A percentile compares a stretch with the other conserved stretches of the same genome.
Conservation (phyloP, 2,888 invertebrate species). For the Andrena bicolor region DNA sequence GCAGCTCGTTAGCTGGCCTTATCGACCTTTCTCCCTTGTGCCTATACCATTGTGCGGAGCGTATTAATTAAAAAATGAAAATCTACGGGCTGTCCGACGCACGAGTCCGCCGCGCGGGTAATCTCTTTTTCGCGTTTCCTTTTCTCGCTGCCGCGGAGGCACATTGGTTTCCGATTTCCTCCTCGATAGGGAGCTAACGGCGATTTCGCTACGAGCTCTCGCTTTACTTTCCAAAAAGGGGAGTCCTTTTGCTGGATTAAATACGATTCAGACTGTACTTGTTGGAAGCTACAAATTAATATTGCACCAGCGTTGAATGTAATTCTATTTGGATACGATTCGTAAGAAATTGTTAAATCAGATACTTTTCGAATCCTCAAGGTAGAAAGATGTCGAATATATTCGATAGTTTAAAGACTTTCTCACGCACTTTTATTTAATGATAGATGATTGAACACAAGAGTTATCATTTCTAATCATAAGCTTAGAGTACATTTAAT, state of each 20-base stretch:
- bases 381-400: no score
- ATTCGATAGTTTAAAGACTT: no score
- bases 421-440: no score
- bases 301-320: neutral
- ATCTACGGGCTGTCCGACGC: constrained; percentile 56
- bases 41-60: constrained; percentile 49
- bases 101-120: constrained; percentile 39
- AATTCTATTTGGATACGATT: no score
- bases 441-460: no score
- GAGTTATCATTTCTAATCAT: no score
- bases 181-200: constrained; percentile 34
- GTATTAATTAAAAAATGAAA: constrained; percentile 73
- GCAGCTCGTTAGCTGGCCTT: constrained; percentile 70
- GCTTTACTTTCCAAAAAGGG: constrained; percentile 23
- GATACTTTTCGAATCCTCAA: no score
- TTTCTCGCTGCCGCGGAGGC: constrained; percentile 21
- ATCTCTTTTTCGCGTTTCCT: constrained; percentile 48
- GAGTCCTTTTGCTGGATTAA: neutral
- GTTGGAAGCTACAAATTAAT: constrained; percentile 19
- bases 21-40: constrained; percentile 57
- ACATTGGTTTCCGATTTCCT: constrained; percentile 75
- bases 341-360: no score
- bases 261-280: neutral
- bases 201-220: neutral
- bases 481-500: no score